Conservation (phyloP, 1,140 invertebrate species). For the Procambarus clarkii region DNA sequence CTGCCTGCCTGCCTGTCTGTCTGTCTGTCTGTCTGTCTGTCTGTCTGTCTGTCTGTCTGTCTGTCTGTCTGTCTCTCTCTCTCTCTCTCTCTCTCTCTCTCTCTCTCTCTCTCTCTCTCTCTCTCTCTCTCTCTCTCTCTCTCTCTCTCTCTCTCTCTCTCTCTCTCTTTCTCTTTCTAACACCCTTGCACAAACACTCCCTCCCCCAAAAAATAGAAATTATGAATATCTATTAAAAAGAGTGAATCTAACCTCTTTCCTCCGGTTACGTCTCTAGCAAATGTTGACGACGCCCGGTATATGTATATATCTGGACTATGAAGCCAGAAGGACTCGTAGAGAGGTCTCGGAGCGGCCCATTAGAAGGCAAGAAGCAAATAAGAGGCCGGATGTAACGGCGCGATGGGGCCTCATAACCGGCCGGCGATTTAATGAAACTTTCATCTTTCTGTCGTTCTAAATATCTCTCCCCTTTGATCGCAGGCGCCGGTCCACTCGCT, state of each 20-base stretch:
- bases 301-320: slow-evolving; percentile 42
- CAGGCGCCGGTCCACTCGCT: no score
- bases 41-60: background rate
- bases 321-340: slow-evolving; percentile 62
- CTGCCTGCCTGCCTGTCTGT: no score
- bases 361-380: slow-evolving; percentile 70
- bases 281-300: slow-evolving; percentile 53
- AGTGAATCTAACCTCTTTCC: slow-evolving; percentile 25
- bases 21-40: background rate
- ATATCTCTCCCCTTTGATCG: slow-evolving; percentile 52
- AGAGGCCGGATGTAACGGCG: slow-evolving; percentile 47
- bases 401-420: slow-evolving; percentile 48
- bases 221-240: slow-evolving; percentile 6
- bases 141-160: background rate
- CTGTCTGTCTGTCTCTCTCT: background rate
- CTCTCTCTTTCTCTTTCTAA: background rate
- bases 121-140: background rate
- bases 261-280: slow-evolving; percentile 32
- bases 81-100: no score
- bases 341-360: slow-evolving; percentile 54
- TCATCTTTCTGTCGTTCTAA: slow-evolving; percentile 64
- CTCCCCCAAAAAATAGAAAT: background rate
- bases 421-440: slow-evolving; percentile 67
- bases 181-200: background rate
- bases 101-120: background rate